Base-by-base conservation (phyloP, 2,797 vertebrate species). In the Enteromius mattozi region DNA sequence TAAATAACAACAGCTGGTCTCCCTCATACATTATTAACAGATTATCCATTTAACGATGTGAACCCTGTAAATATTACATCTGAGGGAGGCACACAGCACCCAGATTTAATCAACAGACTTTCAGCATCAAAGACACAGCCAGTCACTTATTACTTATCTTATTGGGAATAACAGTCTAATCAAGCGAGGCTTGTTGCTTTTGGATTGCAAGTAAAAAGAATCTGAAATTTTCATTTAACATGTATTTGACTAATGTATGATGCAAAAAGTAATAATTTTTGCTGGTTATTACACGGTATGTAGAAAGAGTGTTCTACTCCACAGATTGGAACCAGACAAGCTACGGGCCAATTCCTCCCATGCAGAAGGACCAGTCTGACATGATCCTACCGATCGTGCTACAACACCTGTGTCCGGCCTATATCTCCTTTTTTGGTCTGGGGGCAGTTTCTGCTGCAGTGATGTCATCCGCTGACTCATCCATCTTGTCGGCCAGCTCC, bases 381-480 rank as follows among this genome's bases (percentile, higher is more conserved):
- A 99, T 99, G 98, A 99, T 99, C 89, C 94, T 99, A 66, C 98
- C 98, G 0, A 98, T 99, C 0, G 98, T 99, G 81, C 95, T 99
- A 27, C 98, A 99, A 87, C 95, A 99, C 86, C 96, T 99, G 76
- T 99, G 98, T 82, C 98, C 98, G 0, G 93, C 97, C 2, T 99
- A 98, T 13, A 93, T 99, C 89, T 99, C 98, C 0, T 98, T 98
- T 90, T 99, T 99, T 45, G 98, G 98, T 49, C 95, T 99, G 0
- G 98, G 98, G 0, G 98, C 98, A 0, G 98, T 99, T 30, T 99
- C 98, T 71, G 98, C 98, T 75, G 98, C 98, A 0, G 98, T 99
- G 87, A 99, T 99, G 98, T 99, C 98, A 0, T 99, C 98, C 8
- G 98, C 98, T 59, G 98, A 99, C 91, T 99, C 98, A 37, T 99